These are phyloP conservation scores for Magallana nippona DNA, from an alignment of 2,888 invertebrate genomes.

Conservation along the genomic window DNA sequence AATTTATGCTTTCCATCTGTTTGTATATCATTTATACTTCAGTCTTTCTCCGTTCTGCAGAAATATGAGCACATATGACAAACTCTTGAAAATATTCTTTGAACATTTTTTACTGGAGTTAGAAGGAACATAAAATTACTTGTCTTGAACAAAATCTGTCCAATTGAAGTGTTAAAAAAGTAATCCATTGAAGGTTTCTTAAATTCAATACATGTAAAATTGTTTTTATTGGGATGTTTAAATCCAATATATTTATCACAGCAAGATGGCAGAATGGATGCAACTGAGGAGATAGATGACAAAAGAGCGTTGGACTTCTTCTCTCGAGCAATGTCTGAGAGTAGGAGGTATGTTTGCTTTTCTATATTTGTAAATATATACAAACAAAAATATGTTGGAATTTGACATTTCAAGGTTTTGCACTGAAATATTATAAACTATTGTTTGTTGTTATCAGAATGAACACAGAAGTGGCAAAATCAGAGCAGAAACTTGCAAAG, in stretches of 20 bases:
- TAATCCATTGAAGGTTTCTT: too few species aligned
- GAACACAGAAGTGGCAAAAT: conserved; percentile 73
- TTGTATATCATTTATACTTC: too few species aligned
- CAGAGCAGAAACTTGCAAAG: conserved; percentile 65
- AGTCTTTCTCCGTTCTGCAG: too few species aligned
- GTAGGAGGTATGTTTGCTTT: conserved; percentile 66
- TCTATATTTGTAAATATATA: not conserved
- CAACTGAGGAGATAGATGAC: conserved; percentile 69
- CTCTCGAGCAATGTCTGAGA: conserved; percentile 72
- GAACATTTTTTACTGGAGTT: too few species aligned
- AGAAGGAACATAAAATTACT: too few species aligned
- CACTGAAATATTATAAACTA: not conserved
- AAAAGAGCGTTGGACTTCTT: conserved; percentile 71
- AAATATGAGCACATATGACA: too few species aligned
- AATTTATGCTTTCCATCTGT: too few species aligned
- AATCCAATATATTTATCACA: conserved; percentile 41
- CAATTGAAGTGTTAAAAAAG: too few species aligned
- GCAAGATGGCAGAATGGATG: conserved; percentile 65
- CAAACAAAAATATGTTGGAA: not conserved
- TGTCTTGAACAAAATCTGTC: too few species aligned
- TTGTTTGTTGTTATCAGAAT: conserved; percentile 62
- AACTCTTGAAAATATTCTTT: too few species aligned
- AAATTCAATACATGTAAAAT: not conserved
- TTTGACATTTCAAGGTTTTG: not conserved
- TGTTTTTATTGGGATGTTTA: not conserved